A percentile compares a stretch with the other conserved stretches of the same genome.
These are phyloP conservation scores for Hesperia comma DNA, from an alignment of 2,888 invertebrate species.

Conservation along the genomic window DNA sequence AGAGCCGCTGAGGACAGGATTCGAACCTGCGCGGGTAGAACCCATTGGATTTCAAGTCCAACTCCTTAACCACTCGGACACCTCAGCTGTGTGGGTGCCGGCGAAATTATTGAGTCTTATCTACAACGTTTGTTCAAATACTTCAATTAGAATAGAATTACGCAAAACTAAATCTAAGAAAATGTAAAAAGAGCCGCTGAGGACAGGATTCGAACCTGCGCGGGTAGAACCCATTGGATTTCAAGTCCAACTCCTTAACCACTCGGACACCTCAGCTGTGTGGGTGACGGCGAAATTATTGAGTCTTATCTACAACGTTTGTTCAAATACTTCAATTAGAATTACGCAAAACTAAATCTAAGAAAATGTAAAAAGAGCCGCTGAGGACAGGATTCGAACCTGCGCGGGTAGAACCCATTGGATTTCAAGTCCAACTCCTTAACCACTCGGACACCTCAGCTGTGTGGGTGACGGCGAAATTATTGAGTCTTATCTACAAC, in stretches of 20 bases:
- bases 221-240: slow-evolving; percentile 84
- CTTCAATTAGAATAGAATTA: no score
- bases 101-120: no score
- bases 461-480: slow-evolving; percentile 44
- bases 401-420: slow-evolving; percentile 84
- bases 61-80: slow-evolving; percentile 85
- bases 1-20: slow-evolving; percentile 80
- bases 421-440: slow-evolving; percentile 85
- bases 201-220: slow-evolving; percentile 85
- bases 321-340: no score
- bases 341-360: no score
- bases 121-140: no score
- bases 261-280: slow-evolving; percentile 82
- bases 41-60: slow-evolving; percentile 85
- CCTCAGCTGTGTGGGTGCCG: slow-evolving; percentile 63
- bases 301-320: no score
- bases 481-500: no score
- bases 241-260: slow-evolving; percentile 85
- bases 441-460: slow-evolving; percentile 85
- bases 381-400: slow-evolving; percentile 84
- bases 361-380: no score
- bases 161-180: no score
- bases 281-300: slow-evolving; percentile 42
- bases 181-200: slow-evolving; percentile 54
- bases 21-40: slow-evolving; percentile 84